Percentiles rank a stretch among this genome's conserved stretches.
These are phyloP conservation scores for Pedionomus torquatus DNA, from an alignment of 2,113 vertebrate species.

Conservation along the genomic window DNA sequence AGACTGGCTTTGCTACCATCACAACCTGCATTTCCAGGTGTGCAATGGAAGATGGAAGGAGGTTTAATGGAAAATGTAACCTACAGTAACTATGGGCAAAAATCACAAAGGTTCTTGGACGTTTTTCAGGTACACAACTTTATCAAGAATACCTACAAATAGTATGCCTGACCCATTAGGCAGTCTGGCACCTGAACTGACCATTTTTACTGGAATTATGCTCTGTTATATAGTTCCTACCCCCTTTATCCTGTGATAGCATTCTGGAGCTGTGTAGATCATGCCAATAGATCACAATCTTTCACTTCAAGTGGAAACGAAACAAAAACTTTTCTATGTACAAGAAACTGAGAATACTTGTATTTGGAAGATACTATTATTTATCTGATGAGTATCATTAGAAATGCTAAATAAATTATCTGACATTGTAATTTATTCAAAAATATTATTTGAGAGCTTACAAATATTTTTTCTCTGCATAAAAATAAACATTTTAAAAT, in stretches of 20 bases:
- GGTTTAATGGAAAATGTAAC: neutral
- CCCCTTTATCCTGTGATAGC: neutral
- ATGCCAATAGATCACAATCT: neutral
- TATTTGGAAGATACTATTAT: neutral
- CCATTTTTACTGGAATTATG: neutral
- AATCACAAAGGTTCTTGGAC: neutral
- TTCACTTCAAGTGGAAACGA: neutral
- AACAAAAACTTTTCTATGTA: neutral
- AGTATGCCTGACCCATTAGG: too few relatives aligned
- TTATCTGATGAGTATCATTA: neutral
- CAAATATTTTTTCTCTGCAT: neutral
- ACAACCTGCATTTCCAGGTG: neutral
- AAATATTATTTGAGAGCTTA: neutral
- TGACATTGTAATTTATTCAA: neutral
- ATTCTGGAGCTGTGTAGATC: neutral
- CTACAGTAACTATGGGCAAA: neutral
- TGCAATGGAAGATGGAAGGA: neutral
- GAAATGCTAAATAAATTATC: neutral
- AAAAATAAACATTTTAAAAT: neutral
- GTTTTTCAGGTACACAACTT: neutral
- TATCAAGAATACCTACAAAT: neutral
- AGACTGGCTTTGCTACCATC: neutral
- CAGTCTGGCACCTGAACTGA: neutral
- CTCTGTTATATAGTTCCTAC: neutral
- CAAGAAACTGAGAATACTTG: neutral